Evolutionary conservation across 2,888 invertebrate genomes (phyloP).

Genomic region (Xestoiulus laeticollis): DNA sequence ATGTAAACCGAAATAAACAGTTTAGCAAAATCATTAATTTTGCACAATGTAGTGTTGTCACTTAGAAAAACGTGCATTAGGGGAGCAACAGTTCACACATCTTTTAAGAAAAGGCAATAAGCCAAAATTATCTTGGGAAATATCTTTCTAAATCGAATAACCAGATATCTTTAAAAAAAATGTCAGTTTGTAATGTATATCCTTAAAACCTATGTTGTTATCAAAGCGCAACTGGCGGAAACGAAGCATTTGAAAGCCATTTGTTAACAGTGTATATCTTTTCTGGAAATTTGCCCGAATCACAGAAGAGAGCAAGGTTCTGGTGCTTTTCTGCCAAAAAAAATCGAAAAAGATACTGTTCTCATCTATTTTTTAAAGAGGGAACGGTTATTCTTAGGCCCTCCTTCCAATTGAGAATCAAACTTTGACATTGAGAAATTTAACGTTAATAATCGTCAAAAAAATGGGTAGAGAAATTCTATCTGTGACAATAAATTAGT

Average conservation of each 20-base stretch:
- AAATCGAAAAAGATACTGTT: not conserved
- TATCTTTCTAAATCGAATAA: not conserved
- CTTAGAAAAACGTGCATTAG: not conserved
- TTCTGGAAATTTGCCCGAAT: slow-evolving; percentile 12
- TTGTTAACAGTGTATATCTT: not conserved
- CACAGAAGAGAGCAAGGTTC: not conserved
- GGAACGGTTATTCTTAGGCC: not conserved
- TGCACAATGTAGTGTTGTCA: not conserved
- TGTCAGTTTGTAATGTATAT: not conserved
- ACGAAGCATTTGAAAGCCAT: not conserved
- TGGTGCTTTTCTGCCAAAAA: not conserved
- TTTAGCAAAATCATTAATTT: not conserved
- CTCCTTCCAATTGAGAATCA: not conserved
- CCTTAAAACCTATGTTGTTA: not conserved
- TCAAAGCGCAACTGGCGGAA: not conserved
- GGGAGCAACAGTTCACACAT: not conserved
- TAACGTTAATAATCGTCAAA: not conserved
- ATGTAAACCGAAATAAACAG: not conserved
- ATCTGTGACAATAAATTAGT: not conserved
- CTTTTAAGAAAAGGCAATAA: not conserved
- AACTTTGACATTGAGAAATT: not conserved
- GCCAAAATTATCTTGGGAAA: not conserved
- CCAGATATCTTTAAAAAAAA: not conserved
- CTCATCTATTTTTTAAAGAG: not conserved
- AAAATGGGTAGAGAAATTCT: not conserved